Evolutionary conservation across 2,113 vertebrate genomes (phyloP).

Genomic region (Thomomys bottae): DNA sequence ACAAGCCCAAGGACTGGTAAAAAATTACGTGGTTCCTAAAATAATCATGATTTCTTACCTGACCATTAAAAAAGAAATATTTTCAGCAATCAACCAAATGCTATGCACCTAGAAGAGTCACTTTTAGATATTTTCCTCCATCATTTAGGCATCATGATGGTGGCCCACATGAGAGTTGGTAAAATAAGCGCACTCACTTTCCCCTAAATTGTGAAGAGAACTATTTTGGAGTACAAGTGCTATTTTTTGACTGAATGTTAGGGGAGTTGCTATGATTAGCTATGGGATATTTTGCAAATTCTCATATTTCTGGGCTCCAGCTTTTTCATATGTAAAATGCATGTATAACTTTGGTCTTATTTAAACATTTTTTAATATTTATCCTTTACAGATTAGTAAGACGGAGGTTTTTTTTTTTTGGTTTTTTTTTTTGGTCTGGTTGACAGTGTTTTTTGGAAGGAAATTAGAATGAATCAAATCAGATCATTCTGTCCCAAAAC

Average conservation of each 20-base stretch:
- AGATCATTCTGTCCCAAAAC: conserved; percentile 52
- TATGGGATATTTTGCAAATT: conserved; percentile 48
- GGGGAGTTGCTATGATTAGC: conserved; percentile 45
- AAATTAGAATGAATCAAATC: conserved; percentile 61
- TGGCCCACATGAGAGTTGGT: neutral
- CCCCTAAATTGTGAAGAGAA: neutral
- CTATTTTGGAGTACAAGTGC: conserved; percentile 22
- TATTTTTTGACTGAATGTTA: conserved; percentile 18
- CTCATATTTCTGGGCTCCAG: conserved; percentile 27
- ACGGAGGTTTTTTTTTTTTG: neutral
- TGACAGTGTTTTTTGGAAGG: conserved; percentile 9
- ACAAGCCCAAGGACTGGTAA: too few species aligned
- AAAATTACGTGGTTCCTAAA: neutral
- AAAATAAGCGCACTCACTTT: neutral
- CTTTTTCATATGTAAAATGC: conserved; percentile 45
- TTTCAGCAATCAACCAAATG: neutral
- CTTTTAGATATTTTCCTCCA: neutral
- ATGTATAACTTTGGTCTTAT: conserved; percentile 28
- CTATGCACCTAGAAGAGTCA: neutral
- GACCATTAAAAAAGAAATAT: neutral
- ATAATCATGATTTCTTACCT: neutral
- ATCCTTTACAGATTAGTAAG: conserved; percentile 47
- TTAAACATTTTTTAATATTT: conserved; percentile 59
- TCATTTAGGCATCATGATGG: neutral
- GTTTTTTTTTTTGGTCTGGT: too few species aligned